phyloP scores from a whole-genome alignment of 23 tunicate species.

The Styela plicata region DNA sequence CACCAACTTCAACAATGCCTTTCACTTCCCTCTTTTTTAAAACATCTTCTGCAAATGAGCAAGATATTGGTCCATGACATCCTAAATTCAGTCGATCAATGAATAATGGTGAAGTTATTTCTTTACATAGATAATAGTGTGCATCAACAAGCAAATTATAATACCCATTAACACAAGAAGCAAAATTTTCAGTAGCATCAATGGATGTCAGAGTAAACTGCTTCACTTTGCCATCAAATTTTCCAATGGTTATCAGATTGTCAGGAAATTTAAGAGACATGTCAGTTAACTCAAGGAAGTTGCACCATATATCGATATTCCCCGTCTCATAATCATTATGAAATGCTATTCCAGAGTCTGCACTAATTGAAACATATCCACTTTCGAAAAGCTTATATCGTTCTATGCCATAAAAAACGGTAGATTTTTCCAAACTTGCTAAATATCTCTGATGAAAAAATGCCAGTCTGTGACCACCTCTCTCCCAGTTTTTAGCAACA shows the following conservation, averaged over 20 bases:
- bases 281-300: slow-evolving; percentile 54
- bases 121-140: slow-evolving; percentile 59
- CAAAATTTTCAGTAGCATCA: slow-evolving; percentile 62
- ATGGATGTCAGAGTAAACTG: slow-evolving; percentile 25
- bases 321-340: background rate
- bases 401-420: slow-evolving; percentile 31
- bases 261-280: slow-evolving; percentile 24
- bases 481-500: slow-evolving; percentile 32
- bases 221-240: slow-evolving; percentile 44
- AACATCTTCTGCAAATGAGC: slow-evolving; percentile 40
- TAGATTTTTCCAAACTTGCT: slow-evolving; percentile 48
- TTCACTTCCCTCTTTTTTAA: background rate
- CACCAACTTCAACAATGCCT: slow-evolving; percentile 32
- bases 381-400: slow-evolving; percentile 16
- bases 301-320: slow-evolving; percentile 47
- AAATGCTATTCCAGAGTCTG: slow-evolving; percentile 49
- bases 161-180: slow-evolving; percentile 85
- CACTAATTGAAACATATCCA: slow-evolving; percentile 48
- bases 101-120: slow-evolving; percentile 38
- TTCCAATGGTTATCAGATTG: slow-evolving; percentile 35
- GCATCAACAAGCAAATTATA: slow-evolving; percentile 67
- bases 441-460: slow-evolving; percentile 55
- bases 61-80: slow-evolving; percentile 78
- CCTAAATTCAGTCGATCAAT: slow-evolving; percentile 31
- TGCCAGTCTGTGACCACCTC: slow-evolving; percentile 7